phyloP scores from a whole-genome alignment of 2,797 vertebrate genomes.

The Hoplostethus atlanticus region DNA sequence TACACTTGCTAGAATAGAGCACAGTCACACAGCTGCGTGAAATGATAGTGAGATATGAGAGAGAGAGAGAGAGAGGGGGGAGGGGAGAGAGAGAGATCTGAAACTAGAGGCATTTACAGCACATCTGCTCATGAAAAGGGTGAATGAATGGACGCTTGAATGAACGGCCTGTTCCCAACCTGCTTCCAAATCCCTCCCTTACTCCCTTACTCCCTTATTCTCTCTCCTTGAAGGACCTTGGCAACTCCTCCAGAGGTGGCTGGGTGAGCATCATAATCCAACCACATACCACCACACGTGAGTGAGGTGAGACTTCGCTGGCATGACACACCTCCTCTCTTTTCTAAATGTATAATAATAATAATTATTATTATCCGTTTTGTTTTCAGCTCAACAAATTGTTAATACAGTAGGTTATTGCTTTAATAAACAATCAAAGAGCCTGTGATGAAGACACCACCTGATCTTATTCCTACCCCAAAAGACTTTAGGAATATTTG shows the following conservation, averaged over 20 bases:
- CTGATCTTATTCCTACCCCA: not conserved
- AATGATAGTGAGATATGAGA: not conserved
- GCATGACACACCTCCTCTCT: not conserved
- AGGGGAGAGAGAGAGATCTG: not conserved
- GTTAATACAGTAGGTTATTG: too few species aligned
- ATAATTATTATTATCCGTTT: not conserved
- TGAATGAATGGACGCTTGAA: not conserved
- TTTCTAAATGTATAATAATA: not conserved
- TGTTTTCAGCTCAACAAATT: too few species aligned
- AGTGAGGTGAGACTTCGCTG: not conserved
- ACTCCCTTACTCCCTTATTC: conserved; percentile 4
- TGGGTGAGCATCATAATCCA: conserved; percentile 1
- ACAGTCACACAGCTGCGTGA: conserved; percentile 6
- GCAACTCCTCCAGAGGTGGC: not conserved
- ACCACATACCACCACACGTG: not conserved
- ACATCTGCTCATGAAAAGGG: conserved; percentile 62
- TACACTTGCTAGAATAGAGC: too few species aligned
- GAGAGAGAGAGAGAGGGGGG: too few species aligned
- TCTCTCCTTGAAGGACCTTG: conserved; percentile 11
- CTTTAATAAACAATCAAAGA: not conserved
- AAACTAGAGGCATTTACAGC: conserved; percentile 29
- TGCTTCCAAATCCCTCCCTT: conserved; percentile 33
- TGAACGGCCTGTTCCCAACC: conserved; percentile 40
- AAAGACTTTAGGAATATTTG: not conserved
- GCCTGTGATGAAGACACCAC: not conserved